These are phyloP conservation scores for Cyanoramphus novaezelandiae DNA, from an alignment of 2,113 vertebrate species.

Conservation along the genomic window DNA sequence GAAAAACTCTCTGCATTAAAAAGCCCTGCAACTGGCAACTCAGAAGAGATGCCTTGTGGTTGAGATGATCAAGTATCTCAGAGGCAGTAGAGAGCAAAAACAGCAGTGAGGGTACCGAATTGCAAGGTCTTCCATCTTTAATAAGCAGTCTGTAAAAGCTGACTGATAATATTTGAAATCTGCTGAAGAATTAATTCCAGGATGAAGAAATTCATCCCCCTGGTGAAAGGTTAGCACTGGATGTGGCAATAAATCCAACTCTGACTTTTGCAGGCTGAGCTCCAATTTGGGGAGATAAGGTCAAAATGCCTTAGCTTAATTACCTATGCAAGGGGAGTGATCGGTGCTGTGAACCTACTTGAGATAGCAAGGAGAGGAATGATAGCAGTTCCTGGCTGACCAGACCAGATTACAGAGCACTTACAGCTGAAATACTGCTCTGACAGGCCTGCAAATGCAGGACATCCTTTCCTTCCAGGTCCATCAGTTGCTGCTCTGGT, in stretches of 20 bases:
- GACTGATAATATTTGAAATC: background rate
- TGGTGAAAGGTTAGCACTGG: background rate
- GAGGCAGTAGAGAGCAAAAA: background rate
- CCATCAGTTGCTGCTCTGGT: background rate
- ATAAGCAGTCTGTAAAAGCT: background rate
- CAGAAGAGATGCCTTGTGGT: background rate
- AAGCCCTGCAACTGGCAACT: background rate
- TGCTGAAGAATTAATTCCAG: background rate
- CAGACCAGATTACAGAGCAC: background rate
- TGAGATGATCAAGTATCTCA: background rate
- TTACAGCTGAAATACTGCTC: background rate
- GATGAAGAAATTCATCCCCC: background rate
- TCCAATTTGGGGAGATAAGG: background rate
- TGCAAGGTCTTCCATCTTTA: background rate
- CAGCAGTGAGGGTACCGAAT: background rate
- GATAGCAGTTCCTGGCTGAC: background rate
- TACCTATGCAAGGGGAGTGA: background rate
- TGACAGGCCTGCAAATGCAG: background rate
- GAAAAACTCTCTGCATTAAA: background rate
- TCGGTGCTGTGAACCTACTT: background rate
- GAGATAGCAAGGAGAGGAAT: background rate
- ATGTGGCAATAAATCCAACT: background rate
- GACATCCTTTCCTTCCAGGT: background rate
- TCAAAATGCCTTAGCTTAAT: background rate
- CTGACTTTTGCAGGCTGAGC: background rate